phyloP scores from a whole-genome alignment of 2,888 invertebrate genomes.

The Autographa gamma region DNA sequence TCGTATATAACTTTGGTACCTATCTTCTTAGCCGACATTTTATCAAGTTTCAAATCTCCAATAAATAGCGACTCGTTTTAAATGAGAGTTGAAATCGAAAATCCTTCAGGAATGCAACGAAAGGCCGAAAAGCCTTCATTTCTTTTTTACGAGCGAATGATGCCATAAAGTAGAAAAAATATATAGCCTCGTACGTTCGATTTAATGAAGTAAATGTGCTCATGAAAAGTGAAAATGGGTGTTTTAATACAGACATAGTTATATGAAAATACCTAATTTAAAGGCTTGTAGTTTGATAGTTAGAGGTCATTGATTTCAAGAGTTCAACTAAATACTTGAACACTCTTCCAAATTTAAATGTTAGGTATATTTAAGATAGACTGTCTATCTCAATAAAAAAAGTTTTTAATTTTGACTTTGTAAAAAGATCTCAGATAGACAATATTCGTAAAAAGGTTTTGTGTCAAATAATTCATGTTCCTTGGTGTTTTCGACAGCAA shows the following conservation, averaged over 20 bases:
- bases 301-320: background rate
- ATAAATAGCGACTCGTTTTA: conserved; percentile 2
- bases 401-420: no score
- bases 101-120: conserved; percentile 47
- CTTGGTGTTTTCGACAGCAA: no score
- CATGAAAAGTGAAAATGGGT: conserved; percentile 56
- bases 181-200: conserved; percentile 52
- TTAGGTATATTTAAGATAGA: background rate
- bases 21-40: no score
- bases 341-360: no score
- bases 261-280: conserved; percentile 21
- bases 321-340: no score
- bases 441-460: background rate
- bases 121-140: conserved; percentile 55
- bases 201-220: conserved; percentile 63
- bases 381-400: background rate
- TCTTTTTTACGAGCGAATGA: conserved; percentile 58
- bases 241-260: conserved; percentile 23
- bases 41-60: background rate
- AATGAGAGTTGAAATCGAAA: conserved; percentile 37
- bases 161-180: conserved; percentile 59
- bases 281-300: background rate
- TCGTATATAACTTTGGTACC: no score
- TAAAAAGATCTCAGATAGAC: no score
- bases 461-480: no score